Conservation (phyloP, 2,797 vertebrate species). For the Phoxinus dragarum region DNA sequence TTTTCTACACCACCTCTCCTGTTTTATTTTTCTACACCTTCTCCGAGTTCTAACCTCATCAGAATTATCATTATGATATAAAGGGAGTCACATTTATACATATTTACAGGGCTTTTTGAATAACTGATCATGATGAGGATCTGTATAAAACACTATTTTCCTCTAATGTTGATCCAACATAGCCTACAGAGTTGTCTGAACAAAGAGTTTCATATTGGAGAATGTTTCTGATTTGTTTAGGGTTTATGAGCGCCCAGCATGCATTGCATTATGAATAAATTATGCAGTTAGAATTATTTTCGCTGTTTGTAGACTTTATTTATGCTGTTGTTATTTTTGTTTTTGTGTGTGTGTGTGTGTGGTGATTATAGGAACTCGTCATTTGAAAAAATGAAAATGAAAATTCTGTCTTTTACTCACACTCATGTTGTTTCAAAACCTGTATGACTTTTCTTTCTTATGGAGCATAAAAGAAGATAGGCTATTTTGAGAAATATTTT, state of each 20-base stretch:
- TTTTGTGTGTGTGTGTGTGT: neutral
- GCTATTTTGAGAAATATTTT: neutral
- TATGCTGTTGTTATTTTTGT: neutral
- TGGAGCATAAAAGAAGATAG: neutral
- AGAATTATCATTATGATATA: neutral
- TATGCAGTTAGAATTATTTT: neutral
- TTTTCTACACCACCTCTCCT: neutral
- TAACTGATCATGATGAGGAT: neutral
- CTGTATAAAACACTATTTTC: neutral
- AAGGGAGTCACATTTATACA: neutral
- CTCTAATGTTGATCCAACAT: neutral
- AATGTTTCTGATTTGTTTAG: slow-evolving; percentile 13
- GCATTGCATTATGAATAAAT: neutral
- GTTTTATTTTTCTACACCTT: neutral
- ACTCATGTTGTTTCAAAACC: neutral
- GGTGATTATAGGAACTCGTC: neutral
- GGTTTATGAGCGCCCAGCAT: neutral
- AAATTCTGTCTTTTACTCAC: neutral
- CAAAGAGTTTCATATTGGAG: neutral
- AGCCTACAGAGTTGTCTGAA: neutral
- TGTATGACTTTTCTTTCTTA: neutral
- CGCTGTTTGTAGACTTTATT: neutral
- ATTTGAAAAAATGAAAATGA: neutral
- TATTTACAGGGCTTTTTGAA: neutral
- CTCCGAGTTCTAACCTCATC: neutral